Evolutionary conservation across 1,140 invertebrate genomes (phyloP), one percentile per base, ranked within the genome.

Genomic region (Protaetia brevitarsis): DNA sequence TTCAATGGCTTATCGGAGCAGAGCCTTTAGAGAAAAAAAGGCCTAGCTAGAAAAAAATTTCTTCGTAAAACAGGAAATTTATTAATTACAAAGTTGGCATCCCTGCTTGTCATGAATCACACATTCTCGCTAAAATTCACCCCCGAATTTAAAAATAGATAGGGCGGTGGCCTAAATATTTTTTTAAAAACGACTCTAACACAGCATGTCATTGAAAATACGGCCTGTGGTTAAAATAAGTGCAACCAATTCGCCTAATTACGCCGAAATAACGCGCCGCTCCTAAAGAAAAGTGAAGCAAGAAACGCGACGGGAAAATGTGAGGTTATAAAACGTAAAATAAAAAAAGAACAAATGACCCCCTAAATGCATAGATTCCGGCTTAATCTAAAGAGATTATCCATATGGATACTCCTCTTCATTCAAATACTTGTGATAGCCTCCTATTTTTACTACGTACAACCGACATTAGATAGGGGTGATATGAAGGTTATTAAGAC

Each of bases 361-460:
- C 34, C 31, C 34, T 65, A 66, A 72, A 74, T 74, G 73, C 68
- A 70, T 70, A 71, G 68, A 62, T 65, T 67, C 66, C 67, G 72
- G 30, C 67, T 69, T 57, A 71, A 66, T 66, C 68, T 65, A n/a
- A 73, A 66, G 51, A 73, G 66, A 72, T 59, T 73, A 66, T 69
- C 70, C 66, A 37, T 76, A 66, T 69, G 73, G 68, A 66, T 70
- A 36, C 59, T 75, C 10, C 59, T 75, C 19, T 28, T 71, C 21
- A 63, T 69, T 45, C 74, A 76, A 68, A 41, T 76, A 28, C 59
- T 76, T 4, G 64, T 76, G 51, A 69, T 73, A 64, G 67, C 65
- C 19, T 69, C 71, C 4, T 77, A 76, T 66, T 76, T 74, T 66
- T 73, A 69, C 45, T 58, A n/a, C n/a, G n/a, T 73, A 23, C 70